Conservation (phyloP, 2,113 vertebrate species). For the Hystrix brachyura region DNA sequence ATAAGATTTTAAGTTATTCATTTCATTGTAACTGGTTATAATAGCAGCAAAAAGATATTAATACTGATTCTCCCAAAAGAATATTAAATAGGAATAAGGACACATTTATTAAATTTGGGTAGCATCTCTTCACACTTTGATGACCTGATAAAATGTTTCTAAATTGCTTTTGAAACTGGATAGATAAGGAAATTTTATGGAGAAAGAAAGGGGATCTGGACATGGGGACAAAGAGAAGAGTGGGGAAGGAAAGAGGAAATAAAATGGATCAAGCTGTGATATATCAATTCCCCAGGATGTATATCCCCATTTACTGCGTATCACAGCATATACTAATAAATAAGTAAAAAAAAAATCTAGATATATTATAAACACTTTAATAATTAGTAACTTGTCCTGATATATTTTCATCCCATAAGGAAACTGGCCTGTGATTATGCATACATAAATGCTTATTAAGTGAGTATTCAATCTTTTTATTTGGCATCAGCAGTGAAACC, state of each 20-base stretch:
- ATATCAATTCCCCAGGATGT: neutral
- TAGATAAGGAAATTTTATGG: neutral
- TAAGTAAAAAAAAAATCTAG: neutral
- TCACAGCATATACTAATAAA: neutral
- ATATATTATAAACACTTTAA: neutral
- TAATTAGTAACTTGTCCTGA: neutral
- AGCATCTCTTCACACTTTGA: neutral
- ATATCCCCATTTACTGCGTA: neutral
- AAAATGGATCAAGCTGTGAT: neutral
- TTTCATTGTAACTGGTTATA: neutral
- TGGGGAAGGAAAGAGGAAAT: neutral
- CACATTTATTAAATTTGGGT: neutral
- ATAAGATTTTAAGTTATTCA: neutral
- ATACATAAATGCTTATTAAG: constrained; percentile 3
- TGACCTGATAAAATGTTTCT: neutral
- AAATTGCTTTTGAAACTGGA: neutral
- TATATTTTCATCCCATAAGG: neutral
- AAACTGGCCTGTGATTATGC: accelerated
- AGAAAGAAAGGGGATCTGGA: neutral
- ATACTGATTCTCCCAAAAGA: neutral
- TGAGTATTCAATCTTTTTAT: neutral
- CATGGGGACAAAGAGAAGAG: neutral
- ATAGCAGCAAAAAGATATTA: neutral
- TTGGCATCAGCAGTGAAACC: neutral
- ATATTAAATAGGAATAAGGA: constrained; percentile 28